Conservation (phyloP, 2,797 vertebrate genomes). For the Lepilemur ruficaudatus region DNA sequence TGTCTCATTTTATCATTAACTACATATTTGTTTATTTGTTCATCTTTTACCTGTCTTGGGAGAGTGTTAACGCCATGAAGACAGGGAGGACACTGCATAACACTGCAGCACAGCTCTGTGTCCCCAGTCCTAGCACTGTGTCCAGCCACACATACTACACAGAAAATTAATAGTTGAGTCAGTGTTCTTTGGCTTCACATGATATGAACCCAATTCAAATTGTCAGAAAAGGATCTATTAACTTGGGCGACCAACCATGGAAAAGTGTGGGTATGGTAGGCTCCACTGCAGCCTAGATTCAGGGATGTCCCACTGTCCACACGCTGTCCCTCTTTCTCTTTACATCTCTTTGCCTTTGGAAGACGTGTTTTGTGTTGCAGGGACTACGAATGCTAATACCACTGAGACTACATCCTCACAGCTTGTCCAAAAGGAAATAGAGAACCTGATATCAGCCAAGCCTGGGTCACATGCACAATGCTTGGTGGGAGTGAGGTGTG, state of each 20-base stretch:
- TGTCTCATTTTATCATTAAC: not conserved
- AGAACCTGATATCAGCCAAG: not conserved
- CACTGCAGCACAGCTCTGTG: not conserved
- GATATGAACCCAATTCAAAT: not conserved
- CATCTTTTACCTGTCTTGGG: not conserved
- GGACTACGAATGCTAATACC: not conserved
- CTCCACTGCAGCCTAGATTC: not conserved
- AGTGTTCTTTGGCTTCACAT: not conserved
- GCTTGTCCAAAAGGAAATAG: not conserved
- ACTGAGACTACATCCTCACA: not conserved
- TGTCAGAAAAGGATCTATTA: not conserved
- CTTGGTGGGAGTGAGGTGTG: rapidly evolving
- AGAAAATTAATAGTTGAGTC: not conserved
- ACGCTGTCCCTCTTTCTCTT: not conserved
- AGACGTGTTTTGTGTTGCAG: not conserved
- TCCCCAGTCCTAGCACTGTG: rapidly evolving
- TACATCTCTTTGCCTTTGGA: not conserved
- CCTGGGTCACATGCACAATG: not conserved
- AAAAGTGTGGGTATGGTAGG: rapidly evolving
- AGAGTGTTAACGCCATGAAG: not conserved
- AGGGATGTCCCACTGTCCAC: not conserved
- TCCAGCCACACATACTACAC: not conserved
- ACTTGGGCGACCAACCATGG: not conserved
- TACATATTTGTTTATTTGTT: not conserved
- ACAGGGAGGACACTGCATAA: rapidly evolving